A percentile compares a stretch with the other conserved stretches of the same genome.
Conservation (phyloP, 2,113 vertebrate species). For the Strigops habroptila region DNA sequence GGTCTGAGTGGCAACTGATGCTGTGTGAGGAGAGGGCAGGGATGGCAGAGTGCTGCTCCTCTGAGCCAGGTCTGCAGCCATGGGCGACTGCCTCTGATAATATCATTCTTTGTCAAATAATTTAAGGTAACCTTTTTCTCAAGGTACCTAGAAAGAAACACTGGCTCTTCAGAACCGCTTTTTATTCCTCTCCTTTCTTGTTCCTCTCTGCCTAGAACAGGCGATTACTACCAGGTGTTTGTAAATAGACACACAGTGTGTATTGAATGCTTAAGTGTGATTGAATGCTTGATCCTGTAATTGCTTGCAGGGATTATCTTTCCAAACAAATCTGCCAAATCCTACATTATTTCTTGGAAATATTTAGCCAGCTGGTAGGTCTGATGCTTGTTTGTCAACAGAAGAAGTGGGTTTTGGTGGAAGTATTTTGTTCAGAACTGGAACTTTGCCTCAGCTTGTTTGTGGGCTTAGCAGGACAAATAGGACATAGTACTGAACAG, state of each 20-base stretch:
- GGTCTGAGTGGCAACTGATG: not conserved
- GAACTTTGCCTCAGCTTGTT: not conserved
- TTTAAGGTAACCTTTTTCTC: not conserved
- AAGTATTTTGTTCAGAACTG: not conserved
- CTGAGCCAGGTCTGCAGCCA: accelerated
- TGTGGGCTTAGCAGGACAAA: not conserved
- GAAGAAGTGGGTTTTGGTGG: not conserved
- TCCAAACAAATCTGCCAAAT: not conserved
- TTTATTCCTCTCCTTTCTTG: not conserved
- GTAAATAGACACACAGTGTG: not conserved
- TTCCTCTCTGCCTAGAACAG: not conserved
- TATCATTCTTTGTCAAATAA: not conserved
- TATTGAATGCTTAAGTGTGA: not conserved
- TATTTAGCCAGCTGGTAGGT: not conserved
- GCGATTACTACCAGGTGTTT: not conserved
- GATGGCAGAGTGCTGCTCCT: not conserved
- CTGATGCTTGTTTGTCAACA: not conserved
- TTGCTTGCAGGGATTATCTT: not conserved
- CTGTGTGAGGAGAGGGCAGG: not conserved
- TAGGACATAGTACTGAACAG: accelerated
- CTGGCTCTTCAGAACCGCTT: not conserved
- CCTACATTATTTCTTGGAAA: not conserved
- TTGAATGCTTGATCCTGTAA: not conserved
- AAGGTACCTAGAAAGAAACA: not conserved
- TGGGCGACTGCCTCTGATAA: too few species aligned